These are phyloP conservation scores for roundworm (Caenorhabditis elegans) DNA, from an alignment of 1,140 invertebrate species.

Conservation along the genomic window DNA sequence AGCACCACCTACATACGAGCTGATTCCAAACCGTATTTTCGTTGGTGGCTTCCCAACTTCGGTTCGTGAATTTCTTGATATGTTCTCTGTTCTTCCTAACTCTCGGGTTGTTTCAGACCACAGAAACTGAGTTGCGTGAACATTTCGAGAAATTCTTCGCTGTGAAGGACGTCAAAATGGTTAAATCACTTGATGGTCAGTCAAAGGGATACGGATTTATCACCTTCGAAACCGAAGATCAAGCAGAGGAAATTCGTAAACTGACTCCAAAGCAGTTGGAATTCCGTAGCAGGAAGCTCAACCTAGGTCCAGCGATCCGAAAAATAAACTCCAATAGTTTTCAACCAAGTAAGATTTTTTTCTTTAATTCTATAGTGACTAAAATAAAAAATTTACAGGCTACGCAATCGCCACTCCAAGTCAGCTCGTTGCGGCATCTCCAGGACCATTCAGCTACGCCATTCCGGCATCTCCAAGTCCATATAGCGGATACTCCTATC, in stretches of 20 bases:
- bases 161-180: slow-evolving; percentile 41
- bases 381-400: background rate
- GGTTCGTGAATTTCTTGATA: background rate
- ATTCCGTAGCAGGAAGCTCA: slow-evolving; percentile 33
- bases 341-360: background rate
- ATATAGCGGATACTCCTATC: background rate
- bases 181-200: slow-evolving; percentile 27
- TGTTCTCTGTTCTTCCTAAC: background rate
- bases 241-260: slow-evolving; percentile 37
- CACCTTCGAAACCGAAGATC: slow-evolving; percentile 48
- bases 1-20: slow-evolving; percentile 31
- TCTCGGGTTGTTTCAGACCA: slow-evolving; percentile 37
- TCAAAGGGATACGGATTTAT: slow-evolving; percentile 50
- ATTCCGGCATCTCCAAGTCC: background rate
- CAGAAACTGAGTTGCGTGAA: slow-evolving; percentile 35
- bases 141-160: slow-evolving; percentile 36
- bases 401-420: background rate
- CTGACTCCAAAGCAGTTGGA: slow-evolving; percentile 37
- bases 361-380: no score
- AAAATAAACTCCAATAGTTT: slow-evolving; percentile 3
- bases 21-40: slow-evolving; percentile 38
- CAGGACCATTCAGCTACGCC: background rate
- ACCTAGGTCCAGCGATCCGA: slow-evolving; percentile 42
- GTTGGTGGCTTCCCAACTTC: slow-evolving; percentile 37
- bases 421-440: background rate